Evolutionary conservation across 2,797 vertebrate species (phyloP), one percentile per base, ranked within the genome.

Genomic region (Triplophysa yarkandensis): DNA sequence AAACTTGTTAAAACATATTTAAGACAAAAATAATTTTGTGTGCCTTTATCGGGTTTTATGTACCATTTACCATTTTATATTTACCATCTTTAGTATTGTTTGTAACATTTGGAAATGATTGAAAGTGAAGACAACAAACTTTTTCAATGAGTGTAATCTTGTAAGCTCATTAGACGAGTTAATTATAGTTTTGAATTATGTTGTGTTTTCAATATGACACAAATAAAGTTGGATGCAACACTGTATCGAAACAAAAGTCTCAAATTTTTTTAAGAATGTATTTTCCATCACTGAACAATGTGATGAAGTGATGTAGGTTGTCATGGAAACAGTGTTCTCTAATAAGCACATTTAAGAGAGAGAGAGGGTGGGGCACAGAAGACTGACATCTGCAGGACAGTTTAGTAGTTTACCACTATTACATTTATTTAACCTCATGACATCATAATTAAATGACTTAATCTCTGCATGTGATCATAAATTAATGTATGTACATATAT

Each of bases 381-480:
- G 48, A 21, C 48, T 50, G 48, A 50, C 48, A 50, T 50, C 48
- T 50, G 48, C 48, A 11, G 48, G 48, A n/a, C n/a, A n/a, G n/a
- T n/a, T n/a, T n/a, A n/a, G n/a, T n/a, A n/a, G n/a, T n/a, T n/a
- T n/a, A n/a, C n/a, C n/a, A n/a, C n/a, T n/a, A n/a, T n/a, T n/a
- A n/a, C n/a, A n/a, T n/a, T n/a, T n/a, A n/a, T n/a, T n/a, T n/a
- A n/a, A n/a, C n/a, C n/a, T n/a, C n/a, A n/a, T n/a, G n/a, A n/a
- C n/a, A n/a, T n/a, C n/a, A n/a, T n/a, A n/a, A n/a, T n/a, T n/a
- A n/a, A n/a, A n/a, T n/a, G n/a, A n/a, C n/a, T n/a, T n/a, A n/a
- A n/a, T n/a, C n/a, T n/a, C n/a, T n/a, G n/a, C n/a, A n/a, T n/a
- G n/a, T n/a, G n/a, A n/a, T n/a, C n/a, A n/a, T n/a, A n/a, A n/a